These are phyloP conservation scores for Mimas tiliae DNA, from an alignment of 2,888 invertebrate species.

Conservation along the genomic window DNA sequence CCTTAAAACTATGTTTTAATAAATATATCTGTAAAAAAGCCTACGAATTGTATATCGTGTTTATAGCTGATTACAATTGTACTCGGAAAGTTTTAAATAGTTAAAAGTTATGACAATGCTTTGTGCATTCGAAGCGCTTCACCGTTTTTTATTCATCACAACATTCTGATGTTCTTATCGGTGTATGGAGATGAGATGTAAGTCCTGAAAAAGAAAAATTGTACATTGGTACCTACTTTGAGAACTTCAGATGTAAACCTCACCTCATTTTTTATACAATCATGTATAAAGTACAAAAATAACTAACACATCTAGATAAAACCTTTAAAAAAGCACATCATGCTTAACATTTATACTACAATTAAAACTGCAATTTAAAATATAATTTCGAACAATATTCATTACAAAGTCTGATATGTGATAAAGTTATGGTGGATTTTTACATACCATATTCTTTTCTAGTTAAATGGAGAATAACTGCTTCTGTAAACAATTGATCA, in stretches of 20 bases:
- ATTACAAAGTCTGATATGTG: background rate
- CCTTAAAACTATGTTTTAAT: constrained; percentile 64
- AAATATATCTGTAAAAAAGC: constrained; percentile 63
- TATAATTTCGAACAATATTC: too few relatives aligned
- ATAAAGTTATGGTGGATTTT: background rate
- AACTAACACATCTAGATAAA: background rate
- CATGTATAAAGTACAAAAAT: background rate
- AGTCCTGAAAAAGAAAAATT: constrained; percentile 77
- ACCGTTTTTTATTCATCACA: constrained; percentile 64
- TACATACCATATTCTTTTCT: background rate
- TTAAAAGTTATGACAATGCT: constrained; percentile 44
- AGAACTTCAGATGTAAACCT: background rate
- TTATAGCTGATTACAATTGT: constrained; percentile 62
- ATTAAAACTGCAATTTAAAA: background rate
- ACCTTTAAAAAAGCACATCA: background rate
- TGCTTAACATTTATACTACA: background rate
- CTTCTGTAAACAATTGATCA: too few relatives aligned
- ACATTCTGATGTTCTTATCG: constrained; percentile 87
- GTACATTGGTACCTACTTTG: background rate
- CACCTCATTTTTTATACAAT: background rate
- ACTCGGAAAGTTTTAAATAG: constrained; percentile 63
- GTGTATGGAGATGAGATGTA: constrained; percentile 88
- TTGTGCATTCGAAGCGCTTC: constrained; percentile 57
- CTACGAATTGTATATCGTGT: constrained; percentile 62
- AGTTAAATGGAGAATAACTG: too few relatives aligned